Conservation (phyloP, 2,888 invertebrate genomes). For the Oxytorus armatus region DNA sequence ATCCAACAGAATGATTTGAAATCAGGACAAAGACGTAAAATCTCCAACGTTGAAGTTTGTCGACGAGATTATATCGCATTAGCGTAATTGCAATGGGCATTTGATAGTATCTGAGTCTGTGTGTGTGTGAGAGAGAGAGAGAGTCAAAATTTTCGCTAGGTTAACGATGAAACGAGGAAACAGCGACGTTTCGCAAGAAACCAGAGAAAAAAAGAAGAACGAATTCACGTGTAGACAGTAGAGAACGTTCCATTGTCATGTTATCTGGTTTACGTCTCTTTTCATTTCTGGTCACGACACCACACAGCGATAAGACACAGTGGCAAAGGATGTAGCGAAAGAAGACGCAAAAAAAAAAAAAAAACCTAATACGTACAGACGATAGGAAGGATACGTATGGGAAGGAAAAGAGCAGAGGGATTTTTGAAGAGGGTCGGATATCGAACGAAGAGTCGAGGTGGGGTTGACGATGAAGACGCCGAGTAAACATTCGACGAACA, state of each 20-base stretch:
- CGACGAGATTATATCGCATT: conserved; percentile 4
- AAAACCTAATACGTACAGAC: conserved; percentile 27
- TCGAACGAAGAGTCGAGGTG: conserved; percentile 61
- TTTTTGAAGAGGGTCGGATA: conserved; percentile 66
- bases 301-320: conserved; percentile 42
- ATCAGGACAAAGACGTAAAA: conserved; percentile 45
- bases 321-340: conserved; percentile 16
- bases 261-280: conserved; percentile 36
- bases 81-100: conserved; percentile 13
- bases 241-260: background rate
- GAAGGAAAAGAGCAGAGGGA: conserved; percentile 45
- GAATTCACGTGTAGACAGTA: conserved; percentile 14
- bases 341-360: conserved; percentile 9
- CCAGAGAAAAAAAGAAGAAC: background rate
- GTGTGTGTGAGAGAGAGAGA: no score
- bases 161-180: background rate
- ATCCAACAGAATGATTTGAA: conserved; percentile 40
- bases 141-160: background rate
- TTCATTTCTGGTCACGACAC: conserved; percentile 48
- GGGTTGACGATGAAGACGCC: conserved; percentile 67
- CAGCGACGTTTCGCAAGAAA: no score
- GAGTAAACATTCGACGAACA: conserved; percentile 70
- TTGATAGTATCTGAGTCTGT: no score
- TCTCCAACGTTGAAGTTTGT: conserved; percentile 19
- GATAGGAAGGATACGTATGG: no score